phyloP scores from a whole-genome alignment of 2,888 invertebrate species.

The Calephelis perditalis region DNA sequence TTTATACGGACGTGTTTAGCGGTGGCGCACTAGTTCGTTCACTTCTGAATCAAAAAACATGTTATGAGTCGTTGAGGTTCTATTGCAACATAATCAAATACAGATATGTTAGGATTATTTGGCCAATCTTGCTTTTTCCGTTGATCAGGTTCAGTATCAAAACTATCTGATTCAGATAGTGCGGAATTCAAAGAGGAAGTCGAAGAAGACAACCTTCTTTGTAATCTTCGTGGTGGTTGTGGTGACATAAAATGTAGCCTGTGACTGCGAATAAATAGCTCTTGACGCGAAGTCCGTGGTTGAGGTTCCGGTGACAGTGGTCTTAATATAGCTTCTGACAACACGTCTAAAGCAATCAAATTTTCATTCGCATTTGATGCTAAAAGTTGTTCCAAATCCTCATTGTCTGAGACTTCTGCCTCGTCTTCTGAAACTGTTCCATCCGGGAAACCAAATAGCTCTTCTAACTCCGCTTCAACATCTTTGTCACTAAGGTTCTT shows the following conservation, averaged over 20 bases:
- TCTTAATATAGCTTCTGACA: background rate
- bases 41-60: no score
- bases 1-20: no score
- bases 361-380: background rate
- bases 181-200: background rate
- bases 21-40: no score
- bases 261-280: slow-evolving; percentile 3
- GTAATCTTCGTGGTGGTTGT: slow-evolving; percentile 1
- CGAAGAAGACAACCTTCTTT: slow-evolving; percentile 3
- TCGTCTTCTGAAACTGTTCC: slow-evolving; percentile 1
- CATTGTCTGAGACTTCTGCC: background rate
- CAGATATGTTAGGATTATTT: background rate
- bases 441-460: slow-evolving; percentile 3
- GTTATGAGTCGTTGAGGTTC: no score
- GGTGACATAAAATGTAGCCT: slow-evolving; percentile 3
- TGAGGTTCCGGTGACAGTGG: background rate
- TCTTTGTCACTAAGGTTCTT: slow-evolving; percentile 1
- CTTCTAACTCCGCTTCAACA: background rate
- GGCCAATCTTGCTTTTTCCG: background rate
- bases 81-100: background rate
- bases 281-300: background rate
- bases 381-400: slow-evolving; percentile 1
- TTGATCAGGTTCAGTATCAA: background rate
- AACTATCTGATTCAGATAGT: slow-evolving; percentile 2
- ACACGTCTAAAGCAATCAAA: background rate